A percentile compares a stretch with the other conserved stretches of the same genome.
phyloP scores from a whole-genome alignment of 1,140 invertebrate genomes.

The Venturia canescens region DNA sequence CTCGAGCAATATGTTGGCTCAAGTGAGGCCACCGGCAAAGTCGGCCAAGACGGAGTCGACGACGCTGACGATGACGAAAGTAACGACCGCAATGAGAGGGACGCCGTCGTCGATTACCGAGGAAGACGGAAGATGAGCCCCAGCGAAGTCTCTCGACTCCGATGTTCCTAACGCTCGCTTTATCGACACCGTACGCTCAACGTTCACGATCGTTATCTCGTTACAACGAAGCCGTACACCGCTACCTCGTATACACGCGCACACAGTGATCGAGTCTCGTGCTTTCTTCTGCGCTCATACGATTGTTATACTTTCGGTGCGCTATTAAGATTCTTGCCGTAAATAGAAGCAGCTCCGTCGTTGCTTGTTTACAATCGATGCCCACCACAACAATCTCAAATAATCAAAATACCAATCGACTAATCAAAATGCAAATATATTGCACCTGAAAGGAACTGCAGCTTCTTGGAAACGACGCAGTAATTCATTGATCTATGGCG shows the following conservation, averaged over 20 bases:
- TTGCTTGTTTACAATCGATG: neutral
- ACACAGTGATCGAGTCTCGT: conserved; percentile 30
- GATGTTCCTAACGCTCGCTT: conserved; percentile 15
- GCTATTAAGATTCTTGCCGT: neutral
- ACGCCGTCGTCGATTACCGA: conserved; percentile 22
- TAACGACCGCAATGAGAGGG: conserved; percentile 37
- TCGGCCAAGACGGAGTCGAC: neutral
- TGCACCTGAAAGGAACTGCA: neutral
- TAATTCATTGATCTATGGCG: too few relatives aligned
- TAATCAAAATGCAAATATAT: too few relatives aligned
- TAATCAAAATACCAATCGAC: too few relatives aligned
- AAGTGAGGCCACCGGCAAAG: conserved; percentile 20
- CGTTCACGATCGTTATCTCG: conserved; percentile 39
- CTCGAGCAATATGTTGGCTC: neutral
- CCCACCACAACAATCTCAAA: too few relatives aligned
- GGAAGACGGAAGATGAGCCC: conserved; percentile 29
- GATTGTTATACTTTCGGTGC: neutral
- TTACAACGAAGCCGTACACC: conserved; percentile 29
- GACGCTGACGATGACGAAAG: conserved; percentile 1
- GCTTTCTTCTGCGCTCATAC: neutral
- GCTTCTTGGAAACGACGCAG: too few relatives aligned
- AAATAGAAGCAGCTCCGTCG: neutral
- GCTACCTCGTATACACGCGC: neutral
- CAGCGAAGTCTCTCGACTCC: conserved; percentile 4
- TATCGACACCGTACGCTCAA: conserved; percentile 15